Conservation (phyloP, 2,797 vertebrate species). For the Tiaroga cobitis region DNA sequence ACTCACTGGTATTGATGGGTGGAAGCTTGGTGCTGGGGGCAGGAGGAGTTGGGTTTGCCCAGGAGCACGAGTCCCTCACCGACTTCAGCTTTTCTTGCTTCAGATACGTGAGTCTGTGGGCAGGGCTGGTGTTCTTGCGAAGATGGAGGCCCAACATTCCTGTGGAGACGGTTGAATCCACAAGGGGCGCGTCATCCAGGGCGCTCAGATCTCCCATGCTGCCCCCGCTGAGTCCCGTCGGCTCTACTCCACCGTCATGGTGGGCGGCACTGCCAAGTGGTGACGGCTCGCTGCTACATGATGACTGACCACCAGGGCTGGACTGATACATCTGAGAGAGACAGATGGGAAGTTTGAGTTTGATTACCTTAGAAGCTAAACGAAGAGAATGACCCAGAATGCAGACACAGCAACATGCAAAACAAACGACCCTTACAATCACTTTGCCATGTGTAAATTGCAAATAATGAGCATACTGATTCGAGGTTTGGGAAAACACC, state of each 20-base stretch:
- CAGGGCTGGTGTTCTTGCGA: slow-evolving; percentile 79
- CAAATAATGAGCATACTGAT: slow-evolving; percentile 44
- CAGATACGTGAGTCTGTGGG: slow-evolving; percentile 85
- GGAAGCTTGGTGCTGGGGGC: slow-evolving; percentile 86
- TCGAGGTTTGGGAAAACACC: slow-evolving; percentile 10
- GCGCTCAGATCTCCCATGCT: slow-evolving; percentile 86
- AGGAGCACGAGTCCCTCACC: slow-evolving; percentile 88
- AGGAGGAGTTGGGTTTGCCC: slow-evolving; percentile 79
- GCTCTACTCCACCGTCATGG: slow-evolving; percentile 93
- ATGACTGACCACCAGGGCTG: slow-evolving; percentile 93
- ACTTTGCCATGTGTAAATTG: slow-evolving; percentile 67
- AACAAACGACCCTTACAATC: slow-evolving; percentile 5
- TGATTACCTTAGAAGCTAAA: not conserved
- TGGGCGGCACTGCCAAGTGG: slow-evolving; percentile 90
- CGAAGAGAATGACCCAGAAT: slow-evolving; percentile 15
- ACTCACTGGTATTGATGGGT: slow-evolving; percentile 81
- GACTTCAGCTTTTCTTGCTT: slow-evolving; percentile 91
- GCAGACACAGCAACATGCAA: slow-evolving; percentile 1
- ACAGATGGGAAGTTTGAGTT: not conserved
- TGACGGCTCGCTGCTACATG: slow-evolving; percentile 91
- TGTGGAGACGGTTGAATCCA: slow-evolving; percentile 81
- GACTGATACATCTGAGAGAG: slow-evolving; percentile 88
- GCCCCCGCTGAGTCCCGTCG: slow-evolving; percentile 84
- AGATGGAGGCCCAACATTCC: slow-evolving; percentile 83
- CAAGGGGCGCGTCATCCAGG: slow-evolving; percentile 81